These are phyloP conservation scores for Oasisia sp. DNA, from an alignment of 2,888 invertebrate genomes.

Conservation along the genomic window DNA sequence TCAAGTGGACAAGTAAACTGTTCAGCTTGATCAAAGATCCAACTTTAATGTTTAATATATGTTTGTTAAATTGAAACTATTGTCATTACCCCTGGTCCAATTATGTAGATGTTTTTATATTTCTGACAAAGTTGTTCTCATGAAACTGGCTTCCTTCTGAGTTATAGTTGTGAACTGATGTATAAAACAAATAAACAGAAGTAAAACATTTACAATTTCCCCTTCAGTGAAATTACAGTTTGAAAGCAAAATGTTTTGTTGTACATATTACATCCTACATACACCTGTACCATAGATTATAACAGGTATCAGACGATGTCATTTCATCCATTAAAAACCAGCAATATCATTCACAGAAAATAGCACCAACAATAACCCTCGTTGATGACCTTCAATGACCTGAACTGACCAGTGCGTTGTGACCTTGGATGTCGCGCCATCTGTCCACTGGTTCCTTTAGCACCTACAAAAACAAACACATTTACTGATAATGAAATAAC, in stretches of 20 bases:
- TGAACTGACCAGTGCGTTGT: constrained; percentile 40
- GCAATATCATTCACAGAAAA: not conserved
- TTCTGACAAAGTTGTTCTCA: not conserved
- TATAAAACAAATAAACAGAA: not conserved
- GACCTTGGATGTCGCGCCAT: constrained; percentile 42
- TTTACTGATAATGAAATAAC: not conserved
- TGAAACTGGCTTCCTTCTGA: not conserved
- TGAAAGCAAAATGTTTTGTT: not conserved
- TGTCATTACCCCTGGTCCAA: no score
- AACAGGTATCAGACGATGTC: not conserved
- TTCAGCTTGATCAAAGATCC: no score
- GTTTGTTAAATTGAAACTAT: no score
- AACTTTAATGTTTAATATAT: no score
- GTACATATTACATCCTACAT: not conserved
- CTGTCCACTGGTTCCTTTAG: constrained; percentile 39
- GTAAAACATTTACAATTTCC: not conserved
- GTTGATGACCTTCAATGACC: constrained; percentile 7
- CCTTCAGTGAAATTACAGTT: not conserved
- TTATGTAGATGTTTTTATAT: no score
- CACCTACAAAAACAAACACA: constrained; percentile 19
- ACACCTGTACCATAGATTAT: not conserved
- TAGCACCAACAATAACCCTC: not conserved
- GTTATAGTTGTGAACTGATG: not conserved
- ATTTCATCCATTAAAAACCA: not conserved
- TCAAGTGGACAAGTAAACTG: no score